Evolutionary conservation across 1,140 invertebrate genomes (phyloP).

Genomic region (Ceratina australensis): DNA sequence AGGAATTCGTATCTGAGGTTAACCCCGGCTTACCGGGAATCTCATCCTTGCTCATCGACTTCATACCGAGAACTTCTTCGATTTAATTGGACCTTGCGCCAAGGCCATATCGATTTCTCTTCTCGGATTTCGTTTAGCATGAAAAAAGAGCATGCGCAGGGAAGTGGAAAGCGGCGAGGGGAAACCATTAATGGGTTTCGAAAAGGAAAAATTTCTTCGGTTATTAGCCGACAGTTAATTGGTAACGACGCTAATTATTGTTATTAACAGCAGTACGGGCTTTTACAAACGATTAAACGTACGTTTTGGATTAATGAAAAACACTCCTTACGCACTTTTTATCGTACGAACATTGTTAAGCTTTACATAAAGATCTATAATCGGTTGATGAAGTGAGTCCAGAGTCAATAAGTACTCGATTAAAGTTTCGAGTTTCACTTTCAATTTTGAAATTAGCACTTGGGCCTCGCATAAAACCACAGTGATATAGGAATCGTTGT

Average conservation of each 20-base stretch:
- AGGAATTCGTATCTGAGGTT: constrained; percentile 44
- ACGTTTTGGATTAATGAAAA: too few species aligned
- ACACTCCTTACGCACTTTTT: too few species aligned
- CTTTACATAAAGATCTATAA: too few species aligned
- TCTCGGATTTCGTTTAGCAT: constrained; percentile 33
- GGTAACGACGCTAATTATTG: not conserved
- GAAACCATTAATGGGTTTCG: not conserved
- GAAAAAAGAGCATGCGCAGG: not conserved
- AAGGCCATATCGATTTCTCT: constrained; percentile 59
- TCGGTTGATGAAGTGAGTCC: not conserved
- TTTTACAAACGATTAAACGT: too few species aligned
- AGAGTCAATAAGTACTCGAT: not conserved
- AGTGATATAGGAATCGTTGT: not conserved
- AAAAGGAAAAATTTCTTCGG: not conserved
- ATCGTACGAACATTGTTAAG: too few species aligned
- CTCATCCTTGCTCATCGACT: constrained; percentile 47
- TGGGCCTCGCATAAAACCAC: not conserved
- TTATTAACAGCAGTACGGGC: too few species aligned
- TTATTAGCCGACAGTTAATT: not conserved
- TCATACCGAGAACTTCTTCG: constrained; percentile 50
- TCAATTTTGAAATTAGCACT: not conserved
- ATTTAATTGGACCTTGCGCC: constrained; percentile 59
- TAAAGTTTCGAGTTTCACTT: not conserved
- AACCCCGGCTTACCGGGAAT: constrained; percentile 47
- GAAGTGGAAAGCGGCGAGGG: not conserved